A percentile compares a stretch with the other conserved stretches of the same genome.
Conservation (phyloP, 2,888 invertebrate species). For the Dione vanillae region DNA sequence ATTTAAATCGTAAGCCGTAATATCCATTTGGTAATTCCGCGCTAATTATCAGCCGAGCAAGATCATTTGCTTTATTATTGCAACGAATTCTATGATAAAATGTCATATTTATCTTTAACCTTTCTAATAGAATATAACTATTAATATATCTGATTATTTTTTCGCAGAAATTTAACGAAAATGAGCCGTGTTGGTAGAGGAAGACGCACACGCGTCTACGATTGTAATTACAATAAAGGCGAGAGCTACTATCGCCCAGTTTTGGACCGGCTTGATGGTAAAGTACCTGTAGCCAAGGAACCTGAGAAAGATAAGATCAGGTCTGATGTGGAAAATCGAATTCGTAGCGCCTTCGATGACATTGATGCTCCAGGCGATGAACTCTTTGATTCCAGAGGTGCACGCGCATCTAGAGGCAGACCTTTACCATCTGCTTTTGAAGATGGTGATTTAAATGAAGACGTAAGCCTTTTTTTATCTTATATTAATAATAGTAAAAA, state of each 20-base stretch:
- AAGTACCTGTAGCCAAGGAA: conserved; percentile 69
- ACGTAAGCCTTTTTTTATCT: conserved; percentile 62
- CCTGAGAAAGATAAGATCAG: conserved; percentile 69
- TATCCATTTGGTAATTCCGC: conserved; percentile 28
- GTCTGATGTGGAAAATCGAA: conserved; percentile 68
- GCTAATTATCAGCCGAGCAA: conserved; percentile 9
- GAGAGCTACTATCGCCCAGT: conserved; percentile 92
- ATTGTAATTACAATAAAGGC: conserved; percentile 93
- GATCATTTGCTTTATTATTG: conserved; percentile 1
- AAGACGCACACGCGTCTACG: conserved; percentile 92
- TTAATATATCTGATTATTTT: not conserved
- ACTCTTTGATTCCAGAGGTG: conserved; percentile 87
- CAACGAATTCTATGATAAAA: not conserved
- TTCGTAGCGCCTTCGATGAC: conserved; percentile 69
- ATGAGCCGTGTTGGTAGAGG: conserved; percentile 84
- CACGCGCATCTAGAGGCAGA: conserved; percentile 75
- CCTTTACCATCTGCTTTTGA: conserved; percentile 76
- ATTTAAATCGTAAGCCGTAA: conserved; percentile 36
- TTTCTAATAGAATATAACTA: not conserved
- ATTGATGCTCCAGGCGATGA: conserved; percentile 76
- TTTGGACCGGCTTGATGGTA: conserved; percentile 89
- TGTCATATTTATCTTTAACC: too few relatives aligned
- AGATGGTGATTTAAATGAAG: conserved; percentile 77
- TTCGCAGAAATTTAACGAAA: conserved; percentile 47
- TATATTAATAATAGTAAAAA: too few relatives aligned